These are phyloP conservation scores for Phania funesta DNA, from an alignment of 2,888 invertebrate genomes.

Conservation along the genomic window DNA sequence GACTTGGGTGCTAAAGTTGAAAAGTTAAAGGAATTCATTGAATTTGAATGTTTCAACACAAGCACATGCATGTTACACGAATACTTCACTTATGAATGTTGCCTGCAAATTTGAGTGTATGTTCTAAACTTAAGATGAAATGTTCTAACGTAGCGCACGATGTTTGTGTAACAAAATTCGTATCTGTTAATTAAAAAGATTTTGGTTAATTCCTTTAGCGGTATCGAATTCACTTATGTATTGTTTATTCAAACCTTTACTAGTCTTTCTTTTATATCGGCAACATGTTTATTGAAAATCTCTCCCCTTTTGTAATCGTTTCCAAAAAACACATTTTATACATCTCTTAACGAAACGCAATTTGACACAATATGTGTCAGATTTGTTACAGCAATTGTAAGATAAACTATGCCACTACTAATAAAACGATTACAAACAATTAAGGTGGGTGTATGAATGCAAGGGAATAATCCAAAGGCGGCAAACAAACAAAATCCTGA, in stretches of 20 bases:
- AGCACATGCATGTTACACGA: constrained; percentile 38
- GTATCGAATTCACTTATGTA: too few relatives aligned
- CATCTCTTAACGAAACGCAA: constrained; percentile 69
- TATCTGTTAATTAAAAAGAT: too few relatives aligned
- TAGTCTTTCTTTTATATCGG: neutral
- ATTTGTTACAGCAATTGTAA: constrained; percentile 79
- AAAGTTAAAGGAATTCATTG: constrained; percentile 65
- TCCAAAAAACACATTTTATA: neutral
- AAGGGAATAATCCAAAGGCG: too few relatives aligned
- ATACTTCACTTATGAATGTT: neutral
- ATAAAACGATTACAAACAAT: constrained; percentile 55
- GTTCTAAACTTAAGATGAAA: neutral
- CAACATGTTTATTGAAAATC: neutral
- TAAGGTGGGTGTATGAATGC: constrained; percentile 49
- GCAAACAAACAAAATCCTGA: neutral
- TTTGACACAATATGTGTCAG: constrained; percentile 81
- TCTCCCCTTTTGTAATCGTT: neutral
- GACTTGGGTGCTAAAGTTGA: constrained; percentile 58
- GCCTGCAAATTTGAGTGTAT: neutral
- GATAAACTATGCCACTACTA: constrained; percentile 68
- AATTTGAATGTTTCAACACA: constrained; percentile 57
- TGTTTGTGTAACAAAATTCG: constrained; percentile 10
- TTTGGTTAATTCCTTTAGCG: too few relatives aligned
- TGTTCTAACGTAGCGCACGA: neutral
- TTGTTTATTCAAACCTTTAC: too few relatives aligned